These are phyloP conservation scores for Micrasema longulum DNA, from an alignment of 1,140 invertebrate genomes.

Conservation along the genomic window DNA sequence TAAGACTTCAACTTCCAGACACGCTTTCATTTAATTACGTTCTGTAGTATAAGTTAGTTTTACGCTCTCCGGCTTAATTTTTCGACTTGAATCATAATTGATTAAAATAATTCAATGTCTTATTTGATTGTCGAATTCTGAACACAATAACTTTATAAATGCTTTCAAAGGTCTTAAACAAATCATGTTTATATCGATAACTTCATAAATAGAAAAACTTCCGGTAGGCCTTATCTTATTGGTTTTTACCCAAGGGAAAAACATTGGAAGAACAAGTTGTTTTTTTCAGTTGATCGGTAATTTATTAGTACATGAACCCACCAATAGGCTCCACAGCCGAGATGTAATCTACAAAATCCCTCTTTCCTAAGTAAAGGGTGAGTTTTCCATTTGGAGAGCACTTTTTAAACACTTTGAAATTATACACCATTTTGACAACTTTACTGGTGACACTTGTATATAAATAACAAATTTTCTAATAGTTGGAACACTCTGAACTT, in stretches of 20 bases:
- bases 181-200: too few species aligned
- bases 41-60: background rate
- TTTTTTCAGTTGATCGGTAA: background rate
- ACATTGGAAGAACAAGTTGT: background rate
- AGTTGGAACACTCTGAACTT: constrained; percentile 7
- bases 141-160: too few species aligned
- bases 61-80: background rate
- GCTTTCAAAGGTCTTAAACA: too few species aligned
- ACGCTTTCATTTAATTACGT: constrained; percentile 3
- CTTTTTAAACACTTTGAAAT: constrained; percentile 96
- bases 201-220: too few species aligned
- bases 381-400: constrained; percentile 94
- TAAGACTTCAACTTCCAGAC: background rate
- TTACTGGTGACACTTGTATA: background rate
- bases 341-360: constrained; percentile 96
- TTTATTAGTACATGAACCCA: constrained; percentile 62
- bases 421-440: constrained; percentile 79
- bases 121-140: too few species aligned
- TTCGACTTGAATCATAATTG: background rate
- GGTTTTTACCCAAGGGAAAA: too few species aligned
- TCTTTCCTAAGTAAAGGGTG: constrained; percentile 93
- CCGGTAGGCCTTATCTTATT: too few species aligned
- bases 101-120: background rate
- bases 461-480: too few species aligned
- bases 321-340: constrained; percentile 93